Conservation (phyloP, 64 coral and sea anemone genomes). For the Anthopleura sola region DNA sequence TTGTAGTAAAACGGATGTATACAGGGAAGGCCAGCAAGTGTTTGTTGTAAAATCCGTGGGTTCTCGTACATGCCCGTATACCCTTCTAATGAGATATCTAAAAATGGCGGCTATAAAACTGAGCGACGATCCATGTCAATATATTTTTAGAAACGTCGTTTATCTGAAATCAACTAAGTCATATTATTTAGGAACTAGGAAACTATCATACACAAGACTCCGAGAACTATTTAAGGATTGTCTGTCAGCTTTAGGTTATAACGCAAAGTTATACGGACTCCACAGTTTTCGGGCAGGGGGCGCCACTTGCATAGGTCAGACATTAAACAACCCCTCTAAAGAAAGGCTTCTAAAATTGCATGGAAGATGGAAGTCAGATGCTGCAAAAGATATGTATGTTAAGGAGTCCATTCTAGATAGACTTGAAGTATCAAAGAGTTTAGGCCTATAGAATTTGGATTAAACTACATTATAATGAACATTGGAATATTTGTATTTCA, state of each 20-base stretch:
- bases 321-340: background rate
- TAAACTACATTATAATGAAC: no score
- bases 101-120: background rate
- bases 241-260: background rate
- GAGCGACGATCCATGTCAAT: background rate
- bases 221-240: conserved; percentile 27
- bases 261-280: conserved; percentile 2
- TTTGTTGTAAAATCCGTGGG: background rate
- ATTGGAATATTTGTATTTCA: background rate
- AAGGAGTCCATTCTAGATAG: background rate
- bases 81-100: background rate
- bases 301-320: background rate
- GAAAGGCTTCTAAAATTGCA: conserved; percentile 34
- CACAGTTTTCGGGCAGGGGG: conserved; percentile 32
- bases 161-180: background rate
- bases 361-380: conserved; percentile 16
- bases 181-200: background rate
- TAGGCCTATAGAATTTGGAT: background rate
- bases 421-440: background rate
- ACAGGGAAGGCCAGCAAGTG: background rate
- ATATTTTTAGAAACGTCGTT: background rate
- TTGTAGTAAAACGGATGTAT: background rate
- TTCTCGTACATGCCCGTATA: background rate
- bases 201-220: conserved; percentile 9
- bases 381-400: conserved; percentile 18